phyloP scores from a whole-genome alignment of 2,797 vertebrate genomes.

The Bucorvus abyssinicus region DNA sequence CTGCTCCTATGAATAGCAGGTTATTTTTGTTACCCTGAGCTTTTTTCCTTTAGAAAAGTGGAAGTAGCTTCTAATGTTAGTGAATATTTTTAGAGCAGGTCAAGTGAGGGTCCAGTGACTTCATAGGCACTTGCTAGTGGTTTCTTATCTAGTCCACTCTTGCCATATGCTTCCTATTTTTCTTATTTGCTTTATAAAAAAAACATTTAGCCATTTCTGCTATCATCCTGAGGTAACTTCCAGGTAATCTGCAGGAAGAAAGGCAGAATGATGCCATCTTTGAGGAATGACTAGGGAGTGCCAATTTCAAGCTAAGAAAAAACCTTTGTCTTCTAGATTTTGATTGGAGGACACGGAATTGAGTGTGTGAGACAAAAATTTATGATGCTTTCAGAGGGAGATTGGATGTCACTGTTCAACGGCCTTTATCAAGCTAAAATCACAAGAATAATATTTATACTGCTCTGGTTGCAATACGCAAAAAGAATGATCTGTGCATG shows the following conservation, averaged over 20 bases:
- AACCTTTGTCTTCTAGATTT: neutral
- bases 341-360: neutral
- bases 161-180: neutral
- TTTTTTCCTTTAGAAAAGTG: neutral
- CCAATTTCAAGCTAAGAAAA: neutral
- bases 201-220: neutral
- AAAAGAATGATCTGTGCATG: neutral
- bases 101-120: constrained; percentile 1
- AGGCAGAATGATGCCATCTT: neutral
- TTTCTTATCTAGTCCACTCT: neutral
- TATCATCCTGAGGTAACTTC: neutral
- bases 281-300: neutral
- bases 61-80: constrained; percentile 4
- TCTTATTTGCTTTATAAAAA: constrained; percentile 3
- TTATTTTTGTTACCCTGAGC: constrained; percentile 14
- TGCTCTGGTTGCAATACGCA: neutral
- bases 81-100: constrained; percentile 41
- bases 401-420: neutral
- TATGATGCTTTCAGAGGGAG: neutral
- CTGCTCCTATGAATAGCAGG: neutral
- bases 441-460: neutral
- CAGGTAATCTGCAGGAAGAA: neutral
- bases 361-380: neutral
- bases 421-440: neutral
- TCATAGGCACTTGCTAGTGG: neutral